These are phyloP conservation scores for Schlechtendalia chinensis DNA, from an alignment of 1,140 invertebrate genomes.

Conservation along the genomic window DNA sequence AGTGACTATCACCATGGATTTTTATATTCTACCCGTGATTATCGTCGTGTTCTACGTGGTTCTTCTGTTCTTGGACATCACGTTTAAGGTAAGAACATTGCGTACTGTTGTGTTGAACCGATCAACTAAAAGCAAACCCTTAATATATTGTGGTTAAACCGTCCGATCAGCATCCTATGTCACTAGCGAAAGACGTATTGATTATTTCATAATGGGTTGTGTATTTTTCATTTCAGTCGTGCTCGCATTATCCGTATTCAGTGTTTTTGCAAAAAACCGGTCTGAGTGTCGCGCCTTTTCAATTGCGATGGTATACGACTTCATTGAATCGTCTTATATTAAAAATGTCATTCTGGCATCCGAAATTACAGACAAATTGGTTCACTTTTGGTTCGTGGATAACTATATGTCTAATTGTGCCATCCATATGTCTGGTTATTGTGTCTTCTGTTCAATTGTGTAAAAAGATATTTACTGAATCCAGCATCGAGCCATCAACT, in stretches of 20 bases:
- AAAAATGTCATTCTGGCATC: constrained; percentile 68
- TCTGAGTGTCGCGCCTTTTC: constrained; percentile 68
- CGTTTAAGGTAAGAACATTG: constrained; percentile 13
- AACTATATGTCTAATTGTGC: constrained; percentile 52
- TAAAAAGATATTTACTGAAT: constrained; percentile 50
- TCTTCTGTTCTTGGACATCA: constrained; percentile 5
- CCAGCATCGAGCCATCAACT: constrained; percentile 14
- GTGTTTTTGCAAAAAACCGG: constrained; percentile 73
- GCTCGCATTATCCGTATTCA: constrained; percentile 75
- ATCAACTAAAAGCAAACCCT: too few relatives aligned
- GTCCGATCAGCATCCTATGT: too few relatives aligned
- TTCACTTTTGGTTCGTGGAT: constrained; percentile 58
- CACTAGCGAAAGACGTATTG: too few relatives aligned
- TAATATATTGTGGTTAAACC: too few relatives aligned
- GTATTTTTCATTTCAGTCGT: constrained; percentile 65
- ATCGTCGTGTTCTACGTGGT: background rate
- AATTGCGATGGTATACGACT: constrained; percentile 73
- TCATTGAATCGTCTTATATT: constrained; percentile 72
- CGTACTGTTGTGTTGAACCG: background rate
- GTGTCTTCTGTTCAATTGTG: constrained; percentile 49
- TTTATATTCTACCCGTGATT: background rate
- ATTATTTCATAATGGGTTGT: background rate
- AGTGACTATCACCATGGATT: background rate
- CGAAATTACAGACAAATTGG: constrained; percentile 67
- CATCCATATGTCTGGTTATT: constrained; percentile 52